These are phyloP conservation scores for Hylaeus anthracinus DNA, from an alignment of 1,140 invertebrate genomes.

Conservation along the genomic window DNA sequence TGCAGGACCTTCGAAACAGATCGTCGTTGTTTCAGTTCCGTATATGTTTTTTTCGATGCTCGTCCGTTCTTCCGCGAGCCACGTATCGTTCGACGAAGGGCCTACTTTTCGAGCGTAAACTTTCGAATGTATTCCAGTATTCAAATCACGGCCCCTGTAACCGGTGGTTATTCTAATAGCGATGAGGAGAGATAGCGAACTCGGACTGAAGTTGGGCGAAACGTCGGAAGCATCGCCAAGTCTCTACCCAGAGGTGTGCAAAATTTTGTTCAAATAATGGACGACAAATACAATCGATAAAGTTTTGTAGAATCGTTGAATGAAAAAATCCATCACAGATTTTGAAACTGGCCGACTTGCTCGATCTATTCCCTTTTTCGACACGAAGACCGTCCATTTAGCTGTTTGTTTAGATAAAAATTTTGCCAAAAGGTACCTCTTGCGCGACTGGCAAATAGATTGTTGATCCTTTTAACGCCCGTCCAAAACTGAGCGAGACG, in stretches of 20 bases:
- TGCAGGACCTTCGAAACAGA: conserved; percentile 20
- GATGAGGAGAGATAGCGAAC: conserved; percentile 27
- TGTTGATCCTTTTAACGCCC: conserved; percentile 18
- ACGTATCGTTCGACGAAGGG: not conserved
- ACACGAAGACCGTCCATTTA: too few species aligned
- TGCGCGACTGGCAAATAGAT: conserved; percentile 22
- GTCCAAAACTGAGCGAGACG: not conserved
- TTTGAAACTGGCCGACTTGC: too few species aligned
- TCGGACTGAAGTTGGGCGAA: not conserved
- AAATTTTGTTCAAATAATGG: too few species aligned
- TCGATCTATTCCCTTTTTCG: too few species aligned
- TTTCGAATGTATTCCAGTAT: conserved; percentile 41
- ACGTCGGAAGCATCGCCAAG: conserved; percentile 21
- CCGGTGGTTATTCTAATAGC: conserved; percentile 47
- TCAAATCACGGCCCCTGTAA: conserved; percentile 35
- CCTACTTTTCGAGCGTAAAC: conserved; percentile 27
- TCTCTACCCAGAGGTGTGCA: not conserved
- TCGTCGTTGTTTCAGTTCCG: conserved; percentile 30
- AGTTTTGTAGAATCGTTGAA: too few species aligned
- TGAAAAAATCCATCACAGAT: too few species aligned
- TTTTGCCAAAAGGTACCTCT: not conserved
- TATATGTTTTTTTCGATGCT: not conserved
- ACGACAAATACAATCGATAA: too few species aligned
- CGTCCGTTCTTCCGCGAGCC: rapidly evolving
- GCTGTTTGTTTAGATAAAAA: too few species aligned